A percentile compares a stretch with the other conserved stretches of the same genome.
These are phyloP conservation scores for Agonopterix arenella DNA, from an alignment of 2,888 invertebrate species.

Conservation along the genomic window DNA sequence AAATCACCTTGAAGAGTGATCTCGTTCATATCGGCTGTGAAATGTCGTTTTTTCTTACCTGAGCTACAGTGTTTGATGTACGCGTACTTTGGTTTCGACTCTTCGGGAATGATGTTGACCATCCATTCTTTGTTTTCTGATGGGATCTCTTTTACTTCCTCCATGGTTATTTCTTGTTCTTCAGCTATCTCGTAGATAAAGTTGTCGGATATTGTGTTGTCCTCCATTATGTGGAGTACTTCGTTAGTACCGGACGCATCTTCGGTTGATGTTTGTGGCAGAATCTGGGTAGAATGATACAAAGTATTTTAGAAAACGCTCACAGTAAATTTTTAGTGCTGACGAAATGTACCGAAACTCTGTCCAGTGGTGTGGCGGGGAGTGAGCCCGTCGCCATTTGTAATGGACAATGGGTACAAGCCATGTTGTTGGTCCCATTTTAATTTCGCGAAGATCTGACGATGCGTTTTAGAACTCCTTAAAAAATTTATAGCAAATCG, in stretches of 20 bases:
- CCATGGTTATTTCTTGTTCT: conserved; percentile 67
- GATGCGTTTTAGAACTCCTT: no score
- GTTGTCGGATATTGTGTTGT: conserved; percentile 48
- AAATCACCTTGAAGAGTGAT: conserved; percentile 59
- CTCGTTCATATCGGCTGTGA: conserved; percentile 62
- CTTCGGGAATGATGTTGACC: conserved; percentile 58
- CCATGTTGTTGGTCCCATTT: no score
- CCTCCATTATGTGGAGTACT: conserved; percentile 52
- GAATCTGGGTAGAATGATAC: conserved; percentile 35
- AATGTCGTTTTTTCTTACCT: conserved; percentile 62
- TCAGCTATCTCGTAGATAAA: conserved; percentile 71
- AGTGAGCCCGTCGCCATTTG: no score
- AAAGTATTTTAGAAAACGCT: background rate
- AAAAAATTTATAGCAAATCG: no score
- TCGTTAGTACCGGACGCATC: conserved; percentile 24
- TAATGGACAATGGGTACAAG: no score
- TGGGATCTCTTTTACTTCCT: conserved; percentile 60
- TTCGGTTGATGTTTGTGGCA: conserved; percentile 42
- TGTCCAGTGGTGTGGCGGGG: no score
- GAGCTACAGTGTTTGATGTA: conserved; percentile 62
- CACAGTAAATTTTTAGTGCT: no score
- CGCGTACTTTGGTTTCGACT: conserved; percentile 55
- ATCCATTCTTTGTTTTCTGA: conserved; percentile 53
- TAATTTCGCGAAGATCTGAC: no score
- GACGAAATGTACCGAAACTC: no score